Evolutionary conservation across 2,113 vertebrate species (phyloP).

Genomic region (Leptobrachium leishanense): DNA sequence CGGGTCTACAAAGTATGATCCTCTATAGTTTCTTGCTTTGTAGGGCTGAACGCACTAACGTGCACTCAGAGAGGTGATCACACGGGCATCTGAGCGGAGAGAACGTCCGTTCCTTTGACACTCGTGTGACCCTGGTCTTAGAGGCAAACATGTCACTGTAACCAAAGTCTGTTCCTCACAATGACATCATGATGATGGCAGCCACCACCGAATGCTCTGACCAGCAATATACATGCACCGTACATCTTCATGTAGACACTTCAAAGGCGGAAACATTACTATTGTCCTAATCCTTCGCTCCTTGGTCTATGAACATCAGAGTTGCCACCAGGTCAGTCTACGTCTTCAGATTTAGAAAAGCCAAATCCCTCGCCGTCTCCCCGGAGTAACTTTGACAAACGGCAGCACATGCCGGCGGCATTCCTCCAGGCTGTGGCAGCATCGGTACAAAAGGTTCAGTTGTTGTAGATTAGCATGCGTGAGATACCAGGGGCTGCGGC

Average conservation of each 20-base stretch:
- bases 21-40: too few relatives aligned
- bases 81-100: too few relatives aligned
- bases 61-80: too few relatives aligned
- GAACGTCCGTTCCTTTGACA: too few relatives aligned
- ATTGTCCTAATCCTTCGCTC: constrained; percentile 17
- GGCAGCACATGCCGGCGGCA: constrained; percentile 49
- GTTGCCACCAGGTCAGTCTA: not conserved
- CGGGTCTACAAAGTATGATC: too few relatives aligned
- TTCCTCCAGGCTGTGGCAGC: constrained; percentile 47
- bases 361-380: constrained; percentile 45
- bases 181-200: too few relatives aligned
- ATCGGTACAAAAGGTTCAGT: constrained; percentile 53
- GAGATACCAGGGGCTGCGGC: constrained; percentile 32
- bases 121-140: too few relatives aligned
- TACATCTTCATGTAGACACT: not conserved
- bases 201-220: too few relatives aligned
- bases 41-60: too few relatives aligned
- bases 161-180: too few relatives aligned
- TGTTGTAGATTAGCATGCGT: constrained; percentile 53
- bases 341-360: constrained; percentile 18
- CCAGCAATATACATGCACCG: too few relatives aligned
- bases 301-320: constrained; percentile 13
- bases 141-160: too few relatives aligned
- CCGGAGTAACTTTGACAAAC: constrained; percentile 53
- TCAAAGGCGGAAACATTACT: constrained; percentile 9